These are phyloP conservation scores for Pelecanus crispus DNA, from an alignment of 2,113 vertebrate species.

Conservation along the genomic window DNA sequence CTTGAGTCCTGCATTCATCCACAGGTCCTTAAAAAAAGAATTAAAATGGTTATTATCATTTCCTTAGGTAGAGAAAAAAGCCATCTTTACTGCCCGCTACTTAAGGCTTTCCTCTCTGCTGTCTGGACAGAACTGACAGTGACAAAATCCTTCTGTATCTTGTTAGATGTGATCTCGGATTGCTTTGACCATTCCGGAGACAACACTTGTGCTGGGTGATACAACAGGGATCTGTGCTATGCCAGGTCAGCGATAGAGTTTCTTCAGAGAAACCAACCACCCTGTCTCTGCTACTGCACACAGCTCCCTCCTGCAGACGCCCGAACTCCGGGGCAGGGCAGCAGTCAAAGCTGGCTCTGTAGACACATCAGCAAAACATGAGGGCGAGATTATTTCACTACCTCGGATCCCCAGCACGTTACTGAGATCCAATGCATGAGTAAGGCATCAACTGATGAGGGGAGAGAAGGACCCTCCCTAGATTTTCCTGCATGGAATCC, in stretches of 20 bases:
- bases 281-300: background rate
- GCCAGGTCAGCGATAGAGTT: background rate
- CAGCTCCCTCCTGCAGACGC: background rate
- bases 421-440: background rate
- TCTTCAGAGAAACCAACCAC: background rate
- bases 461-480: background rate
- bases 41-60: background rate
- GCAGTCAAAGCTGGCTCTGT: background rate
- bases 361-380: background rate
- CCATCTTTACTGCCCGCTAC: background rate
- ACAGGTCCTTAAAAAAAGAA: background rate
- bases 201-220: background rate
- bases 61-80: background rate
- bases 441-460: background rate
- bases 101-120: background rate
- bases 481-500: background rate
- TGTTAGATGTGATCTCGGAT: background rate
- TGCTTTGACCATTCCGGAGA: background rate
- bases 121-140: background rate
- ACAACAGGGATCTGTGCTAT: no score
- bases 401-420: background rate
- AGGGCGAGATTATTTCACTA: background rate
- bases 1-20: background rate
- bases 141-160: background rate
- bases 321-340: background rate